phyloP scores from a whole-genome alignment of 1,140 invertebrate species.

The Calliphora vicina region DNA sequence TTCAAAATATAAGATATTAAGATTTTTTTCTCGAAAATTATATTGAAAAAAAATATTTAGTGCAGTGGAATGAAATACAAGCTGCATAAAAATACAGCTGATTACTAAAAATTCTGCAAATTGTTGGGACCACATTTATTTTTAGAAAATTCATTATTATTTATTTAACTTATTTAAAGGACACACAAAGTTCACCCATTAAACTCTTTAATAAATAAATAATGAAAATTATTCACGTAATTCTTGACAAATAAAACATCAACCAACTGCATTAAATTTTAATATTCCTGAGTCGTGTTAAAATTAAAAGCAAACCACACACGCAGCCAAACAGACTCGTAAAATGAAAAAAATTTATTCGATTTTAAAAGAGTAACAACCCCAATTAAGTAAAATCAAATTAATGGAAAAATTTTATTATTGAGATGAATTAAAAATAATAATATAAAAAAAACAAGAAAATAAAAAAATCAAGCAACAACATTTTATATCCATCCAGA shows the following conservation, averaged over 20 bases:
- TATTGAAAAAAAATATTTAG: too few species aligned
- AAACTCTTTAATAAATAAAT: neutral
- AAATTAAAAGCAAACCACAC: neutral
- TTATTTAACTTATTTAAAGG: neutral
- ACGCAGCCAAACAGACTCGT: neutral
- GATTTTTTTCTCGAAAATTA: too few species aligned
- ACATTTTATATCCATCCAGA: neutral
- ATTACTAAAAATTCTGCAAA: too few species aligned
- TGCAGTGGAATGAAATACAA: too few species aligned
- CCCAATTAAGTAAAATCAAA: slow-evolving; percentile 21
- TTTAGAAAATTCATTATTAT: neutral
- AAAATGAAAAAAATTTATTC: neutral
- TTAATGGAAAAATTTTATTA: slow-evolving; percentile 25
- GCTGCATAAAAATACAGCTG: too few species aligned
- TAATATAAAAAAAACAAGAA: neutral
- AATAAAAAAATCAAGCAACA: neutral
- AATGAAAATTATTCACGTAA: neutral
- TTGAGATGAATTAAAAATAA: neutral
- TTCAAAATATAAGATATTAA: too few species aligned
- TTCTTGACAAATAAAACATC: neutral
- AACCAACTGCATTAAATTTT: neutral
- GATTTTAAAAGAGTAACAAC: slow-evolving; percentile 28
- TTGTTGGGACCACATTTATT: too few species aligned
- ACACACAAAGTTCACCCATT: neutral
- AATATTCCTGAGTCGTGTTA: neutral